phyloP scores from a whole-genome alignment of 2,113 vertebrate species.

The Himantopus leucocephalus region DNA sequence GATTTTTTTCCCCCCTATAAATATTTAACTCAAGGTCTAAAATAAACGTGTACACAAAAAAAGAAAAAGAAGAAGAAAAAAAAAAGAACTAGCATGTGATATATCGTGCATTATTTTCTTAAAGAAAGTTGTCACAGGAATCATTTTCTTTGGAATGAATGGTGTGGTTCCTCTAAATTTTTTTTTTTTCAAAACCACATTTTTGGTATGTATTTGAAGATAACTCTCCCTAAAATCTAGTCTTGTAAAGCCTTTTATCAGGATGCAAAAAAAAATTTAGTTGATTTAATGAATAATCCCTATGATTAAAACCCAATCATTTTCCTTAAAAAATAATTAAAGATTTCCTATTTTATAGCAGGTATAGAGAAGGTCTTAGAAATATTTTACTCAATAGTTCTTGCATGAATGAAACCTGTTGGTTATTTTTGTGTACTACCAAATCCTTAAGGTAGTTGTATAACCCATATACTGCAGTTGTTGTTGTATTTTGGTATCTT shows the following conservation, averaged over 20 bases:
- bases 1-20: fast-evolving
- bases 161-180: background rate
- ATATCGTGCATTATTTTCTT: background rate
- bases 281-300: background rate
- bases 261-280: background rate
- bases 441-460: background rate
- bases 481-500: background rate
- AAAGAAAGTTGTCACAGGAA: background rate
- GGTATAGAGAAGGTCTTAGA: background rate
- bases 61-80: fast-evolving
- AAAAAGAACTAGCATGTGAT: background rate
- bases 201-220: background rate
- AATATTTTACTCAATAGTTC: background rate
- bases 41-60: background rate
- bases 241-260: background rate
- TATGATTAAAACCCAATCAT: background rate
- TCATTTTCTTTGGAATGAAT: background rate
- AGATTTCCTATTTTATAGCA: background rate
- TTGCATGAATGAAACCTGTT: background rate
- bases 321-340: background rate
- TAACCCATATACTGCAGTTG: background rate
- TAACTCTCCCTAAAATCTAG: background rate
- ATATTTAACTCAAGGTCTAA: background rate
- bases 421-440: background rate
- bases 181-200: background rate